Evolutionary conservation across 1,140 invertebrate species (phyloP), one percentile per base, ranked within the genome.

Genomic region (Contarinia nasturtii): DNA sequence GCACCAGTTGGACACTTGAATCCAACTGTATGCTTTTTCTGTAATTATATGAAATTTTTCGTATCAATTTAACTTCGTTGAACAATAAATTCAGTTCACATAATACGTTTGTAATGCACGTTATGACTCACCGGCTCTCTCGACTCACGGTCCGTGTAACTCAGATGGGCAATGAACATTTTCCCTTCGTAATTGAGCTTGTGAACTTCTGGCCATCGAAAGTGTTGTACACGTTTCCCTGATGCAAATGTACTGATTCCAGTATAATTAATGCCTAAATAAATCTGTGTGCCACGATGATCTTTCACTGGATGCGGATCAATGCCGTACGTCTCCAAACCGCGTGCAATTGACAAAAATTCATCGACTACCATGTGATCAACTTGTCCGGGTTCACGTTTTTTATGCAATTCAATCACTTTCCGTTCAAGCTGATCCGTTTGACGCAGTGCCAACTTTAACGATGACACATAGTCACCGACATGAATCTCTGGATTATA

Each of bases 241-340:
- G 86, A 87, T 69, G 94, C 85, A 66, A 95, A 95, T 17, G 90
- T 93, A 49, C 94, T 75, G 44, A 97, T 91, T 20, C 93, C 92
- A 50, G 80, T 79, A 68, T 92, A 84, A 67, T 94, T 97, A 47
- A 95, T 88, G 17, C 93, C 94, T 40, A 98, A 70, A 62, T 94
- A 95, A 12, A 96, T 66, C 59, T 91, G 87, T 52, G 80, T 82
- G 11, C 85, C 80, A 66, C 84, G 77, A 59, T 88, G 84, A 67
- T 95, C 89, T 86, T 91, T 97, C n/a, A 97, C 91, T 45, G 88
- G 85, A 73, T 97, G 89, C 2, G 93, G 94, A 70, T 98, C 93
- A 22, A 97, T 83, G 12, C 93, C 94, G 60, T 97, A 98, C 0
- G 92, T 95, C 57, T 96, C 93, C 34, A 97, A 69, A 47, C 82